phyloP scores from a whole-genome alignment of 2,797 vertebrate species.

The Rhinatrema bivittatum region DNA sequence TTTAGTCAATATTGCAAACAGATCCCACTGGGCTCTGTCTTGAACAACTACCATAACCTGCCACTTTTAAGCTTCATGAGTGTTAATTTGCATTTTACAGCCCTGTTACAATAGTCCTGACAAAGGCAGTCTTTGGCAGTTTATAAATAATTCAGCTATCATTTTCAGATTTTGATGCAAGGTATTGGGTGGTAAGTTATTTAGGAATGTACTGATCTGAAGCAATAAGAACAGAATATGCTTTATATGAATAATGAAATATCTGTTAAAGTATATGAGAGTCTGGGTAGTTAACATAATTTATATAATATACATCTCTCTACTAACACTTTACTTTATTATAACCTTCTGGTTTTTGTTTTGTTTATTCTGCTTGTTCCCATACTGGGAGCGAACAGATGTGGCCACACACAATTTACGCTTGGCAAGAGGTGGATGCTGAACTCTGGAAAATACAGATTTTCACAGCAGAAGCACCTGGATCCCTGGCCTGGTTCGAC shows the following conservation, averaged over 20 bases:
- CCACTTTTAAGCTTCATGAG: not conserved
- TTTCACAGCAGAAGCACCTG: constrained; percentile 58
- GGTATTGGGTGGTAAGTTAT: not conserved
- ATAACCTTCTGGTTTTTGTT: constrained; percentile 42
- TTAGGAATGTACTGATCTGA: no score
- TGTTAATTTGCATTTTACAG: constrained; percentile 1
- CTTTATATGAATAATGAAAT: not conserved
- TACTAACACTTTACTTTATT: constrained; percentile 51
- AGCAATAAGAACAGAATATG: no score
- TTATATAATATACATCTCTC: not conserved
- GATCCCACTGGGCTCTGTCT: not conserved
- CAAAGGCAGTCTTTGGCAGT: constrained; percentile 5
- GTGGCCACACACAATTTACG: constrained; percentile 36
- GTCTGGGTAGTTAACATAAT: not conserved
- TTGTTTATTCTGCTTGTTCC: constrained; percentile 28
- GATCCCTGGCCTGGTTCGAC: constrained; percentile 34
- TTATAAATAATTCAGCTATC: constrained; percentile 24
- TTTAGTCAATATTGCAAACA: not conserved
- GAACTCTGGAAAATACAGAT: constrained; percentile 33
- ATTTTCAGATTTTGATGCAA: constrained; percentile 13
- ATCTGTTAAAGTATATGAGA: not conserved
- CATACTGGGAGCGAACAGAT: constrained; percentile 50
- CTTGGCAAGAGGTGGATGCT: constrained; percentile 53
- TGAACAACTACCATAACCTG: not conserved
- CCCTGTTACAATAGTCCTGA: constrained; percentile 10